Base-by-base conservation (phyloP, 1,140 invertebrate species). In the Venturia canescens region DNA sequence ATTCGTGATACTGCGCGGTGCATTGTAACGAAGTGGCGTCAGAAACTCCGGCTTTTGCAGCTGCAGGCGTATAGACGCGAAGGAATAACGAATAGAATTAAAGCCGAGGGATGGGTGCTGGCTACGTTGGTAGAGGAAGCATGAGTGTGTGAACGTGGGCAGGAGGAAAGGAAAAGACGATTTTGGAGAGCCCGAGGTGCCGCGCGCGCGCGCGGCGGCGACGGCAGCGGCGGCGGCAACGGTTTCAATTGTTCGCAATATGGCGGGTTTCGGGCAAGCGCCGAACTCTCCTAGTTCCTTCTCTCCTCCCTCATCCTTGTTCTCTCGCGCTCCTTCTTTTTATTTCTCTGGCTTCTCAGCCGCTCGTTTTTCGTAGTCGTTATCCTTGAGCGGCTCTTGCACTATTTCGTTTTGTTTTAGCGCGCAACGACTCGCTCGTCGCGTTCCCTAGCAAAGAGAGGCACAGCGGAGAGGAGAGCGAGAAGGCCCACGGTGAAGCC, bases 351-450 rank as follows among this genome's bases (percentile, higher is more conserved):
- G 26, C 48, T 48, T 74, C 38, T 50, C 38, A 53, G 26, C 23
- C 21, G 21, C 27, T 53, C 26, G 38, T 76, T 76, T 80, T 74
- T 85, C 86, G 85, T 89, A 91, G 88, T 91, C 87, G 91, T 92
- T 92, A 91, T 91, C 91, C 91, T 92, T 92, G 91, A 92, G 83
- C 89, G 84, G 83, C 86, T 87, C 85, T 86, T 89, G 89, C 87
- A 88, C 85, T 86, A 86, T 87, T 88, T 90, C 86, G 86, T 91
- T 91, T 91, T 91, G 89, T 90, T 90, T 91, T 87, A 89, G 84
- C 86, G 86, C 86, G 80, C 81, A 80, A 72, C 78, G 34, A 80
- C 84, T 81, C 80, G 83, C 1, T 29, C 78, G 75, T 75, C 1
- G 29, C 78, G 75, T 75, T 83, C 80, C 71, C 84, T 85, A 84